Percentiles rank a stretch among this genome's conserved stretches.
These are phyloP conservation scores for Phylloscopus trochiloides DNA, from an alignment of 2,113 vertebrate genomes.

Conservation along the genomic window DNA sequence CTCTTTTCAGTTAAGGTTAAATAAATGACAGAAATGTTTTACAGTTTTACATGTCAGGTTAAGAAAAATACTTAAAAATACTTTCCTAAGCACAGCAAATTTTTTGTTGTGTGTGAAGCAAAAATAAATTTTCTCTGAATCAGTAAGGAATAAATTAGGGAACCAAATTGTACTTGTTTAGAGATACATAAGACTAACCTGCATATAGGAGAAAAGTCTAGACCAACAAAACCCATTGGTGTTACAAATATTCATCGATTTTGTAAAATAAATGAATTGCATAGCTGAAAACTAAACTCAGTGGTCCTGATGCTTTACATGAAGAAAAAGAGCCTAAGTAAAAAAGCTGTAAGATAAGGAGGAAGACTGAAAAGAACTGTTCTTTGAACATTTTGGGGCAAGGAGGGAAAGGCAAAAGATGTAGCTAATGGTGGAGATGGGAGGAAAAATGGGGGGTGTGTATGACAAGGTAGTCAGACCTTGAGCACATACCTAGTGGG, in stretches of 20 bases:
- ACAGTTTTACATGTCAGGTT: not conserved
- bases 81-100: not conserved
- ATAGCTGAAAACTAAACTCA: not conserved
- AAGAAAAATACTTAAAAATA: not conserved
- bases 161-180: not conserved
- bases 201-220: not conserved
- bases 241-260: not conserved
- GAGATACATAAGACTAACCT: not conserved
- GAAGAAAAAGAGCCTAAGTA: not conserved
- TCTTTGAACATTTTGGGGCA: not conserved
- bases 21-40: not conserved
- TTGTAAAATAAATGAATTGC: not conserved
- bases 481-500: not conserved
- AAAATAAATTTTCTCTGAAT: not conserved
- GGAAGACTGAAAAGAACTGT: not conserved
- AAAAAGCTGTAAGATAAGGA: not conserved
- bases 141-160: not conserved
- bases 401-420: not conserved
- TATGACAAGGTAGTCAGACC: not conserved
- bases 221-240: not conserved
- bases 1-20: not conserved
- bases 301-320: not conserved
- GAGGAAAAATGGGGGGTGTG: not conserved
- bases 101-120: not conserved
- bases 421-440: not conserved